Evolutionary conservation across 1,140 invertebrate species (phyloP), one percentile per base, ranked within the genome.

Genomic region (Battus philenor): DNA sequence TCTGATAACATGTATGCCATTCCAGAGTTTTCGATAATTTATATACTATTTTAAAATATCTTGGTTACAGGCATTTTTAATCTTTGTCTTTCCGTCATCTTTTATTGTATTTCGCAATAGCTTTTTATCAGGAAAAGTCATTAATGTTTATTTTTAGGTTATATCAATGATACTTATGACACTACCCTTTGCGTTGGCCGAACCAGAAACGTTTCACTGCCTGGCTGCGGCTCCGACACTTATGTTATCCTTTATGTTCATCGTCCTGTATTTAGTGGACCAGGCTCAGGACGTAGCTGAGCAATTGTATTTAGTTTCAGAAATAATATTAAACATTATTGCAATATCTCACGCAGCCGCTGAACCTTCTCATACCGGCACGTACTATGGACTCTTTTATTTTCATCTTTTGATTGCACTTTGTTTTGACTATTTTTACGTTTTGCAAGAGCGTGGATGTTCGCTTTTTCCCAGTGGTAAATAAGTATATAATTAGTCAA

Each of bases 101-200:
- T n/a, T n/a, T n/a, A n/a, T n/a, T n/a, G n/a, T n/a, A n/a, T n/a
- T n/a, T n/a, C n/a, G n/a, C n/a, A n/a, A n/a, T n/a, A n/a, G n/a
- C n/a, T n/a, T n/a, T n/a, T n/a, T n/a, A 20, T 30, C 3, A 11
- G 11, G 4, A 54, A 51, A 56, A 50, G 54, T 47, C 53, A 47
- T 49, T 54, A 51, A 41, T 57, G 30, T 68, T 81, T 76, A 72
- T 57, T 80, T 83, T 73, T 83, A 83, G 75, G 77, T 81, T 49
- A 70, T 81, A 53, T 72, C 76, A 47, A 48, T 80, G 72, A 47
- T 77, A 39, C 66, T 77, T 27, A 80, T 79, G 73, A 50, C 76
- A 49, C 45, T 78, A 16, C 76, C 79, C 38, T 77, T 76, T 54
- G 30, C 70, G 44, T 43, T 79, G 54, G 46, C 27, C 20, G 71